Percentiles rank a stretch among this genome's conserved stretches.
Evolutionary conservation across 2,888 invertebrate species (phyloP).

Genomic region (Caenorhabditis panamensis): DNA sequence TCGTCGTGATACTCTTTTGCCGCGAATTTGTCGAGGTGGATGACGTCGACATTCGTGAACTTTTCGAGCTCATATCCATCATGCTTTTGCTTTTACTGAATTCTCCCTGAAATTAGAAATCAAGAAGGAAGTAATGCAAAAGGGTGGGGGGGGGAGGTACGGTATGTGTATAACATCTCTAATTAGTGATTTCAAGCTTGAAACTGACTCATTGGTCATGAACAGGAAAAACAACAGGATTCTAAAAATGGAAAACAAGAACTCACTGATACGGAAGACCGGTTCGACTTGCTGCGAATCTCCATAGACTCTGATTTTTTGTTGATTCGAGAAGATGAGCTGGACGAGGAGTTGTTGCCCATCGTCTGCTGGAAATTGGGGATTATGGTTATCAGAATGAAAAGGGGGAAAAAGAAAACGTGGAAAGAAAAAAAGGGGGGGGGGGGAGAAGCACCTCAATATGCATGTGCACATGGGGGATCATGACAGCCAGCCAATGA

Average conservation of each 20-base stretch:
- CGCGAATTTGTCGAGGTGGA: constrained; percentile 47
- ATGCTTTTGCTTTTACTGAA: constrained; percentile 63
- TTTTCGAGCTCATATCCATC: constrained; percentile 62
- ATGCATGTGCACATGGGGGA: constrained; percentile 4
- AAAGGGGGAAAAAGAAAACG: not conserved
- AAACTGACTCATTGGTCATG: too few relatives aligned
- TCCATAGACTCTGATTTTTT: constrained; percentile 64
- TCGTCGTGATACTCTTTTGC: constrained; percentile 63
- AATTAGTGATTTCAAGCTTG: not conserved
- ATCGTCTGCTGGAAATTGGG: constrained; percentile 28
- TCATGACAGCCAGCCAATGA: too few relatives aligned
- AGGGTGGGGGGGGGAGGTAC: too few relatives aligned
- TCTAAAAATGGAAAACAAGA: not conserved
- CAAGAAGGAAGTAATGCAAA: too few relatives aligned
- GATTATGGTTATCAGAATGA: not conserved
- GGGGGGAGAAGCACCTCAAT: constrained; percentile 18
- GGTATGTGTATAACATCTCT: not conserved
- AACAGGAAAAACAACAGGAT: not conserved
- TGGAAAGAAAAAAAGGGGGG: constrained; percentile 2
- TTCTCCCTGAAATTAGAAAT: constrained; percentile 41
- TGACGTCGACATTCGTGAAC: constrained; percentile 43
- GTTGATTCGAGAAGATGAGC: constrained; percentile 48
- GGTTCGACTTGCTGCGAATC: constrained; percentile 48
- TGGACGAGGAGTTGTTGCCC: constrained; percentile 64
- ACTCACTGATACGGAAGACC: constrained; percentile 31